phyloP scores from a whole-genome alignment of 1,140 invertebrate genomes.

The Holotrichia oblita region DNA sequence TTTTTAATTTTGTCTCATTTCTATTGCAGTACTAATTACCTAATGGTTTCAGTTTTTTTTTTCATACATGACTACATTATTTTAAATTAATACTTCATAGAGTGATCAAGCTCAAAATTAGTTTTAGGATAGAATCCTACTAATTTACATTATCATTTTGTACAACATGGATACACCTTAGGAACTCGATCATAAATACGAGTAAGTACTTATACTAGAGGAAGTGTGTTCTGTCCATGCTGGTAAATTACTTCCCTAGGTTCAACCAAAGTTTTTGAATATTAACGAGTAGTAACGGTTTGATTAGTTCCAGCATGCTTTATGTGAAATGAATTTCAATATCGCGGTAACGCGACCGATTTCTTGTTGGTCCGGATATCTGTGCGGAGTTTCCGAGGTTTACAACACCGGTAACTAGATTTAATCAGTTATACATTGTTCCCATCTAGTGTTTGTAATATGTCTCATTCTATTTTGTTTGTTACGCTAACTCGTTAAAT shows the following conservation, averaged over 20 bases:
- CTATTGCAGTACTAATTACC: not conserved
- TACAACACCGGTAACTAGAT: not conserved
- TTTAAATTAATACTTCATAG: not conserved
- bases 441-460: not conserved
- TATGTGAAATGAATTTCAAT: slow-evolving; percentile 7
- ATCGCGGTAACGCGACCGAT: not conserved
- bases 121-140: not conserved
- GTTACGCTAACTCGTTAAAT: too few relatives aligned
- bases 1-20: not conserved
- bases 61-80: not conserved
- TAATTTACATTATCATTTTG: not conserved
- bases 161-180: not conserved
- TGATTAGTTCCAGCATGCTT: slow-evolving; percentile 13
- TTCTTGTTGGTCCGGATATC: not conserved
- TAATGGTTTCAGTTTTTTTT: not conserved
- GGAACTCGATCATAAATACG: not conserved
- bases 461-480: not conserved
- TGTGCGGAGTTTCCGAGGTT: not conserved
- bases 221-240: not conserved
- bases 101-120: not conserved
- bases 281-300: slow-evolving; percentile 15
- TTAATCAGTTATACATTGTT: not conserved
- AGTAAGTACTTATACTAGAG: not conserved
- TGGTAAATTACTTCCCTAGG: not conserved
- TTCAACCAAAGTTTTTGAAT: slow-evolving; percentile 20